phyloP scores from a whole-genome alignment of 2,888 invertebrate genomes.

The Xestobium rufovillosum region DNA sequence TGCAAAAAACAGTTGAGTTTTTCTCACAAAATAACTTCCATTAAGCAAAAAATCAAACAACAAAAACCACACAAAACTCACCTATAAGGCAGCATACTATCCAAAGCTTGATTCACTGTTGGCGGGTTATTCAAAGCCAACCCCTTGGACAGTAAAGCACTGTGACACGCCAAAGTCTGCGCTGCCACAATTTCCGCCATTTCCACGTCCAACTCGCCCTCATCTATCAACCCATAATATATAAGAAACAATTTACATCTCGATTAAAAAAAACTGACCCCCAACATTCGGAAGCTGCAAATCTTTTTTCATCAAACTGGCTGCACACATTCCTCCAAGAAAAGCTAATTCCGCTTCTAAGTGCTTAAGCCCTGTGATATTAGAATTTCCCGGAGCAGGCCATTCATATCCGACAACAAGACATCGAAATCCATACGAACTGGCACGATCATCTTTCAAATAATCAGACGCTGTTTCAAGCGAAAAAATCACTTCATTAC shows the following conservation, averaged over 20 bases:
- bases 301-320: constrained; percentile 80
- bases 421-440: constrained; percentile 73
- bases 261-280: too few relatives aligned
- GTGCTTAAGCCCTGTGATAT: constrained; percentile 51
- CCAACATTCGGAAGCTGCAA: constrained; percentile 57
- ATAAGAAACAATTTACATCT: too few relatives aligned
- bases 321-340: constrained; percentile 85
- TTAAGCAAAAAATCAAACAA: too few relatives aligned
- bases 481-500: constrained; percentile 91
- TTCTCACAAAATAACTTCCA: too few relatives aligned
- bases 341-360: constrained; percentile 87
- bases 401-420: constrained; percentile 76
- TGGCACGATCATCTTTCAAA: constrained; percentile 78
- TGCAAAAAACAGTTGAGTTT: too few relatives aligned
- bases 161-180: constrained; percentile 52
- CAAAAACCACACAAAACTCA: too few relatives aligned
- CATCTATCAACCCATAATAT: constrained; percentile 45
- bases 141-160: constrained; percentile 76
- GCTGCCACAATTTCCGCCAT: constrained; percentile 62
- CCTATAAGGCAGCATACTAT: constrained; percentile 80
- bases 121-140: constrained; percentile 82
- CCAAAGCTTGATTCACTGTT: constrained; percentile 82
- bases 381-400: constrained; percentile 46
- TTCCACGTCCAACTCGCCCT: constrained; percentile 64
- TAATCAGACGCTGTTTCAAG: constrained; percentile 94